These are phyloP conservation scores for Helleia helle DNA, from an alignment of 2,888 invertebrate species.

Conservation along the genomic window DNA sequence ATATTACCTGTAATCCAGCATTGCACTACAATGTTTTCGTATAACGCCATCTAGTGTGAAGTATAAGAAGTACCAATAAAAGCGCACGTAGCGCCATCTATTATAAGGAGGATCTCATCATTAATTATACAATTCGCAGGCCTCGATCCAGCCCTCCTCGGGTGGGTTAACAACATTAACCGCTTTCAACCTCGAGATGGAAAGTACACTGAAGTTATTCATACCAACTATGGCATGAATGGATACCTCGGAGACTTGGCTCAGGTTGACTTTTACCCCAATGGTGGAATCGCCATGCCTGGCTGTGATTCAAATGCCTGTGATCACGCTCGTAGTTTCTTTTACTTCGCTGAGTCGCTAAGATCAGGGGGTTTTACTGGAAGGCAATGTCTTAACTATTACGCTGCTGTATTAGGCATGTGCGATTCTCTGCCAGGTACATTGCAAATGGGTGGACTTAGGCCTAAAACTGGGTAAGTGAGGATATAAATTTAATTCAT, in stretches of 20 bases:
- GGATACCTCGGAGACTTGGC: slow-evolving; percentile 41
- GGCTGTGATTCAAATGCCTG: slow-evolving; percentile 43
- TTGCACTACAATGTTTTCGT: too few species aligned
- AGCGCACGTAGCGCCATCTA: too few species aligned
- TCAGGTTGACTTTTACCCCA: slow-evolving; percentile 52
- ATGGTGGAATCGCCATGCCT: too few species aligned
- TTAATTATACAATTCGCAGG: slow-evolving; percentile 26
- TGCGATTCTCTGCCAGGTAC: slow-evolving; percentile 34
- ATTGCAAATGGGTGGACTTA: slow-evolving; percentile 44
- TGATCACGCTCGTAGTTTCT: slow-evolving; percentile 39
- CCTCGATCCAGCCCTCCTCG: slow-evolving; percentile 43
- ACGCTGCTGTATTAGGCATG: slow-evolving; percentile 33
- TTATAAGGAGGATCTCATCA: too few species aligned
- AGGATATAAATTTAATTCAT: too few species aligned
- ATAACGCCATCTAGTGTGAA: too few species aligned
- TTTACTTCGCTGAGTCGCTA: slow-evolving; percentile 46
- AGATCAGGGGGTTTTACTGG: slow-evolving; percentile 47
- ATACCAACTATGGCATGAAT: slow-evolving; percentile 43
- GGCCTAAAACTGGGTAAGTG: slow-evolving; percentile 44
- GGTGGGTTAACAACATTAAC: slow-evolving; percentile 41
- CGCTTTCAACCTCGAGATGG: slow-evolving; percentile 39
- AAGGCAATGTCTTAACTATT: slow-evolving; percentile 38
- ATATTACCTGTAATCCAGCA: too few species aligned
- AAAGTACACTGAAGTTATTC: slow-evolving; percentile 47
- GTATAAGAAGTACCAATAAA: too few species aligned